Base-by-base conservation (phyloP, 2,888 invertebrate genomes). In the Rugalucina vietnamica region DNA sequence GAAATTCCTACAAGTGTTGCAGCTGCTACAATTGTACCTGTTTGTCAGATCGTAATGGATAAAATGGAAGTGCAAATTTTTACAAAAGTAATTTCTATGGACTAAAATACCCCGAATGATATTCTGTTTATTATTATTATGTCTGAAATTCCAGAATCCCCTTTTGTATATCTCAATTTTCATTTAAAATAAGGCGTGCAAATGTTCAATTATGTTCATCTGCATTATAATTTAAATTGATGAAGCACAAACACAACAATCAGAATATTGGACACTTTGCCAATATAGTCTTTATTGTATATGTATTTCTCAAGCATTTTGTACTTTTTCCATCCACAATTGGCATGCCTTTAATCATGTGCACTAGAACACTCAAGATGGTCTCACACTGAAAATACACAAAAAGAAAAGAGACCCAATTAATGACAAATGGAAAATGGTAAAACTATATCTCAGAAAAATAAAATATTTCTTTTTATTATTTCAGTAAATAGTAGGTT, bases 381-480 rank as follows among this genome's bases (percentile, higher is more conserved):
- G 54, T 54, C 54, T n/a, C n/a, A n/a, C n/a, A 54, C 54, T 54
- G 54, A 54, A 54, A 54, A 54, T 54, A 54, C 21, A 54, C 54
- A 54, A 54, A 43, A 54, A 54, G 54, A 54, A 54, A 54, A 21
- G n/a, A n/a, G n/a, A 54, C 3, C 12, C 54, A 18, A 54, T 54
- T 54, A 54, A 54, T 54, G 54, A n/a, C 54, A n/a, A n/a, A 14
- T 54, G 54, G 4, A 54, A 21, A 21, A 8, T n/a, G 54, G 43
- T 43, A 43, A 12, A n/a, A n/a, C n/a, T n/a, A n/a, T n/a, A n/a
- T 43, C 18, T 43, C 18, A 43, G 10, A 43, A 43, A 43, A 43
- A 43, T 18, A 43, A 12, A 12, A 43, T 12, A 43, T 43, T 8
- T 43, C 10, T 43, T 43, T 43, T 43, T 12, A 12, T 12, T 43